Evolutionary conservation across 1,140 invertebrate genomes (phyloP), one percentile per base, ranked within the genome.

Genomic region (Zaprionus kolodkinae): DNA sequence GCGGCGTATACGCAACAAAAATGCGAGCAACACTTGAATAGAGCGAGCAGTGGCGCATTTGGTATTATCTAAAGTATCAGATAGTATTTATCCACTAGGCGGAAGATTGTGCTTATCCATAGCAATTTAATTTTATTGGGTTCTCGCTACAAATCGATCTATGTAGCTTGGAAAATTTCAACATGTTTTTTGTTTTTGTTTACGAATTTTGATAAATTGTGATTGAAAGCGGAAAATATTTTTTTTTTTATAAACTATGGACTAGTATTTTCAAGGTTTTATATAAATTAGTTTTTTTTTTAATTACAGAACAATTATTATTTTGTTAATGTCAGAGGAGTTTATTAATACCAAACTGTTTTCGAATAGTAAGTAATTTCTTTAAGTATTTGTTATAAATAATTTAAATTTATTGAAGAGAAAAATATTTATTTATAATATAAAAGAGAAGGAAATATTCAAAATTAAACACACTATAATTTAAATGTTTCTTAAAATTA

Each of bases 1-100:
- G 74, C 71, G 73, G 77, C 84, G 79, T 79, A 88, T 83, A 81
- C 72, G 71, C 83, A 78, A 87, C 83, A 83, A 78, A 87, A 82
- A 82, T 52, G 64, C 35, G 11, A 36, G 21, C 65, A 69, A 43
- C 66, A 50, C 45, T 40, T 40, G 38, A 40, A 11, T 1, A 5
- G 12, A n/a, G 38, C 38, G 38, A 2, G 38, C 13, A 30, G 27
- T 17, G 43, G 6, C 7, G 11, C 21, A 50, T 3, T 50, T 50
- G 4, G 15, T 2, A 6, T 50, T 50, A 50, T 50, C 45, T 50
- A 0, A 3, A 25, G n/a, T 15, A 45, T 15, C n/a, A 7, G 13
- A n/a, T 35, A 45, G 40, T 45, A 15, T 15, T 9, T 45, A 15
- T 15, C 7, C 10, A 45, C n/a, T 45, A 15, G 7, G 2, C n/a